Base-by-base conservation (phyloP, 2,797 vertebrate species). In the Pteropus rufus region DNA sequence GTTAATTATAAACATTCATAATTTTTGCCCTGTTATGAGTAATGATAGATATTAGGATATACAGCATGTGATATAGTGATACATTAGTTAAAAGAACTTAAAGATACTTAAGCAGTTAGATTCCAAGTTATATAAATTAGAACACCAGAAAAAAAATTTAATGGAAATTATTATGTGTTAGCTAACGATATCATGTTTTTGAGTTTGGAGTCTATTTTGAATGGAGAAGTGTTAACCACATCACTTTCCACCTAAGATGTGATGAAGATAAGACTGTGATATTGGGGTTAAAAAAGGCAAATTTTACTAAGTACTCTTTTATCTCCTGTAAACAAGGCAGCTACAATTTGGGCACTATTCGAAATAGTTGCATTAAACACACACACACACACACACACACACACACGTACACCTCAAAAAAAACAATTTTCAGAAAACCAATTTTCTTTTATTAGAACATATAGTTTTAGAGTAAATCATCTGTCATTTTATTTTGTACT, bases 181-280 rank as follows among this genome's bases (percentile, higher is more conserved):
- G 64, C 39, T 80, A 81, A 93, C 88, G 34, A 65, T 26, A 67
- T 29, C 56, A 60, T 75, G 41, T 23, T 91, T 89, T 89, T 58
- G 29, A 91, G 26, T 65, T 82, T 41, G 39, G 58, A 93, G 34
- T 82, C 91, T 96, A 92, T 96, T 97, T 97, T 91, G 54, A 88
- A 92, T 44, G 89, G 31, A 73, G 58, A 96, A 84, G 89, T 94
- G 84, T 85, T 95, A 97, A 83, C 41, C 65, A 82, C 75, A 87
- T 75, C 92, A 84, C 92, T 97, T 97, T 92, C 80, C 72, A 94
- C 89, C 77, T 93, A 93, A 87, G 89, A 89, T 70, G 67, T 93
- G 89, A 90, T 76, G 49, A 92, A 87, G 80, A 4, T 52, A 60
- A 96, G 79, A 75, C 80, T 73, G 69, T 77, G 77, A 96, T 89